A percentile compares a stretch with the other conserved stretches of the same genome.
These are phyloP conservation scores for Metopolophium dirhodum DNA, from an alignment of 1,140 invertebrate species.

Conservation along the genomic window DNA sequence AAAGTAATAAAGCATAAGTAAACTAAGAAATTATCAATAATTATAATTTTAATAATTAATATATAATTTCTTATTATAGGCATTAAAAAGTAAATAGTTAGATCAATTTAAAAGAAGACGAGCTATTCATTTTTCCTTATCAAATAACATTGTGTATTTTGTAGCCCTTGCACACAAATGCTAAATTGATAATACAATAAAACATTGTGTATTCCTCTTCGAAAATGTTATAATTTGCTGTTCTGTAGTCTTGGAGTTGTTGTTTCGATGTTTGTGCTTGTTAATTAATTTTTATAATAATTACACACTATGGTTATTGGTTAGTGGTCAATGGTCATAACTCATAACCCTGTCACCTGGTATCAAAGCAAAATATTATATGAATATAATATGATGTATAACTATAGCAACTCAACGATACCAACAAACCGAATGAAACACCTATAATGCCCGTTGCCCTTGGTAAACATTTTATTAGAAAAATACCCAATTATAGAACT, in stretches of 20 bases:
- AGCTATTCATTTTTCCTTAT: not conserved
- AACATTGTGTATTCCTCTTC: not conserved
- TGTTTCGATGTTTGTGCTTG: not conserved
- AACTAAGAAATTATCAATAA: not conserved
- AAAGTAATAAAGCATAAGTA: not conserved
- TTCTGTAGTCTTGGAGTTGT: not conserved
- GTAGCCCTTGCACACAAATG: not conserved
- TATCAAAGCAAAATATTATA: not conserved
- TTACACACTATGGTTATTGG: not conserved
- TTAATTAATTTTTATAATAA: slow-evolving; percentile 14
- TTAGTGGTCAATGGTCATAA: not conserved
- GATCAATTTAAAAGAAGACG: not conserved
- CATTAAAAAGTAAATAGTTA: not conserved
- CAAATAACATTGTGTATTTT: not conserved
- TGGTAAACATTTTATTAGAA: slow-evolving; percentile 23
- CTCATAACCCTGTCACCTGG: not conserved
- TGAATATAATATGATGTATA: not conserved
- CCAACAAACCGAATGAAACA: slow-evolving; percentile 46
- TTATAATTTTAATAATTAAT: not conserved
- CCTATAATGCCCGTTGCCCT: not conserved
- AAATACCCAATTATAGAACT: not conserved
- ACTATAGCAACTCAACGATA: slow-evolving; percentile 38
- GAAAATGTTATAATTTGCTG: not conserved
- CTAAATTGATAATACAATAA: not conserved
- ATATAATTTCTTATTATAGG: not conserved